Percentiles rank a stretch among this genome's conserved stretches.
These are phyloP conservation scores for Anguilla japonica DNA, from an alignment of 2,113 vertebrate genomes.

Conservation along the genomic window DNA sequence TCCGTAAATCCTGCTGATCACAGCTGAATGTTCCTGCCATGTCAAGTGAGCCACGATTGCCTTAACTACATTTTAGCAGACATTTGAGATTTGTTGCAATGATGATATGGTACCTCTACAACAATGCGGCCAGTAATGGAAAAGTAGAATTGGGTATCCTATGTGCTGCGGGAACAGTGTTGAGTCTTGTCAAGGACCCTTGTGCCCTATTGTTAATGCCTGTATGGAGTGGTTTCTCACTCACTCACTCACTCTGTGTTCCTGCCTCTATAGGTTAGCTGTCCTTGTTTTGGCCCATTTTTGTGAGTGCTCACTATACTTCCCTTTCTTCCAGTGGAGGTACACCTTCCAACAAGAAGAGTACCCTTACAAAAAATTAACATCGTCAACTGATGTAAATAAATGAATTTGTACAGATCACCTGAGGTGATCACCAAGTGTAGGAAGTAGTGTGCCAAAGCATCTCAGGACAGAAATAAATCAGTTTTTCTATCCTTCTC, in stretches of 20 bases:
- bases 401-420: neutral
- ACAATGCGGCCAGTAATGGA: neutral
- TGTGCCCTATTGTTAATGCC: neutral
- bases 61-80: neutral
- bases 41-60: neutral
- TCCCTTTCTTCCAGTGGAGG: neutral
- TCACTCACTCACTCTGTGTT: neutral
- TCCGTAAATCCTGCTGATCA: neutral
- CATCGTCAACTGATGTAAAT: neutral
- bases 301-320: neutral
- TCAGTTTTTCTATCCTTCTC: neutral
- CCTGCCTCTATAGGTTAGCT: neutral
- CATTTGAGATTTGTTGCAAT: neutral
- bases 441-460: neutral
- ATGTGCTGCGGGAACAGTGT: neutral
- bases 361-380: neutral
- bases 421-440: neutral
- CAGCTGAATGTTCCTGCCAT: neutral
- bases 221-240: neutral
- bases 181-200: neutral
- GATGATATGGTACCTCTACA: neutral
- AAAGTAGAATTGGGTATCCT: neutral
- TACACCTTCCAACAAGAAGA: neutral
- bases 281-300: neutral
- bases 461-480: neutral